Evolutionary conservation across 2,113 vertebrate genomes (phyloP), one percentile per base, ranked within the genome.

Genomic region (Lanius collurio): DNA sequence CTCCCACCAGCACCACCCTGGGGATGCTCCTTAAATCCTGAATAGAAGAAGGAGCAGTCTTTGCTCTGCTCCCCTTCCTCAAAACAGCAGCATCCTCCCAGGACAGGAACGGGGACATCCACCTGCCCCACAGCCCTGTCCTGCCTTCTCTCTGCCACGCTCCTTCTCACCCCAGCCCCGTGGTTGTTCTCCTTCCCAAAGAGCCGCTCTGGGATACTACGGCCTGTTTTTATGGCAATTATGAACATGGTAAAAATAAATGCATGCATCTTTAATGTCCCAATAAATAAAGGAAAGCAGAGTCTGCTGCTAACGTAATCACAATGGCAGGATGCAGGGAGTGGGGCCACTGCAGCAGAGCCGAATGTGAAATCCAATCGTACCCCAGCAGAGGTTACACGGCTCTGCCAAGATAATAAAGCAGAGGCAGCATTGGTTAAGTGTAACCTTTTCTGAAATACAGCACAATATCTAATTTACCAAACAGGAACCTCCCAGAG

Each of bases 391-490:
- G 87, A 97, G 81, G 80, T 94, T 95, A 95, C 82, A n/a, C 67
- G 27, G 78, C 84, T 89, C 86, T 94, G 94, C 86, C 94, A 85
- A 92, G 90, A 92, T 95, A 95, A 97, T 94, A 92, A 96, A 97
- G 86, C 87, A 83, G 85, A 97, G 95, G 92, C 94, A 89, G 79
- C 41, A 2, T 47, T 93, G 94, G 89, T 87, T 96, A 94, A 90
- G 91, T 85, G 65, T 97, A 93, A 90, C 97, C 91, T 97, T 97
- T 94, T 96, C 90, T 95, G 92, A 94, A 94, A 97, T 87, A 97
- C 92, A 97, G 83, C 95, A 88, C 83, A 94, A 89, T 96, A 79
- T 95, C 93, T 95, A 96, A 98, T 97, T 97, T 97, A 97, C 94
- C 83, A 98, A 96, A 86, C 96, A 92, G 90, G 95, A 96, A 59